Percentiles rank a stretch among this genome's conserved stretches.
These are phyloP conservation scores for Drosophila affinis DNA, from an alignment of 2,888 invertebrate genomes.

Conservation along the genomic window DNA sequence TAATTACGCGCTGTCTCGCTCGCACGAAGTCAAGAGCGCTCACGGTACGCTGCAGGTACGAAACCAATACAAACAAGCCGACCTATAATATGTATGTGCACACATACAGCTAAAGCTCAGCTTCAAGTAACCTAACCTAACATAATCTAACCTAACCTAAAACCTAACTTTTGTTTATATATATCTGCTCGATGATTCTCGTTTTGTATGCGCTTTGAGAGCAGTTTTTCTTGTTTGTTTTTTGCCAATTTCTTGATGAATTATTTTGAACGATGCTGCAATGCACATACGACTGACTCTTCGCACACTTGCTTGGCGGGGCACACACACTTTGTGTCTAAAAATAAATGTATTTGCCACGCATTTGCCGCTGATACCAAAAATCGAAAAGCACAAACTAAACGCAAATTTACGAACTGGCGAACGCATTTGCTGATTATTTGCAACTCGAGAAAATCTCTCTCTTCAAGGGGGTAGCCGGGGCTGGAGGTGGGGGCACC, in stretches of 20 bases:
- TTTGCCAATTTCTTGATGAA: conserved; percentile 49
- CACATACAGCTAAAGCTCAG: no score
- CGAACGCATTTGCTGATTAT: conserved; percentile 1
- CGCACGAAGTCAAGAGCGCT: no score
- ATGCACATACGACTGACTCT: conserved; percentile 16
- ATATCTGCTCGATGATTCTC: no score
- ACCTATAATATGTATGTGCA: no score
- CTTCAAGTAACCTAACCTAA: no score
- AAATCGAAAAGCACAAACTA: not conserved
- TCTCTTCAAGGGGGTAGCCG: no score
- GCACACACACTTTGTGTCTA: conserved; percentile 37
- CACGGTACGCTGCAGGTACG: no score
- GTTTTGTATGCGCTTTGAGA: not conserved
- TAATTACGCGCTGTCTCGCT: no score
- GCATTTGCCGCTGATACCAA: conserved; percentile 49
- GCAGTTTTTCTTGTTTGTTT: not conserved
- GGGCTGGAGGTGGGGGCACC: not conserved
- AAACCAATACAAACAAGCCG: no score
- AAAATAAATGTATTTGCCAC: conserved; percentile 47
- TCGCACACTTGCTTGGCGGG: conserved; percentile 24
- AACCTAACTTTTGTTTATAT: no score
- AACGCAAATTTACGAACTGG: not conserved
- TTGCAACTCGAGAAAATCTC: not conserved
- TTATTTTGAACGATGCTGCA: conserved; percentile 25
- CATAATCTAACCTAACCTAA: no score